Conservation (phyloP, 2,888 invertebrate genomes). For the Pollenia labialis region DNA sequence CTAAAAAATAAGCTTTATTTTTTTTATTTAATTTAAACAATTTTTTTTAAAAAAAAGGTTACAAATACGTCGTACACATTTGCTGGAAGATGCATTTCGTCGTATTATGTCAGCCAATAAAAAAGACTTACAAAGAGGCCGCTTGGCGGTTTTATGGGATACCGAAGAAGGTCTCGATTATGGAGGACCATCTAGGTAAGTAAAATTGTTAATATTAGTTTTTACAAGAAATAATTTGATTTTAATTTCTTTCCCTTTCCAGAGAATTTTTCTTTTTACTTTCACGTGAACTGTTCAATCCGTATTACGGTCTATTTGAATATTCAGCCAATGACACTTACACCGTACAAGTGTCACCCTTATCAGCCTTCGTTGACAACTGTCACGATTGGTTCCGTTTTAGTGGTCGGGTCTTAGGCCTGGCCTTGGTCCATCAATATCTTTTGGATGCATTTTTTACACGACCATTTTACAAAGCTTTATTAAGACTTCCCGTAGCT, state of each 20-base stretch:
- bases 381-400: conserved; percentile 99
- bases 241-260: conserved; percentile 10
- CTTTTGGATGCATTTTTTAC: conserved; percentile 99
- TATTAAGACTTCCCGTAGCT: conserved; percentile 93
- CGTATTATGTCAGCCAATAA: conserved; percentile 98
- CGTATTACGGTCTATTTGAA: conserved; percentile 98
- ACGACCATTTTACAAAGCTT: conserved; percentile 97
- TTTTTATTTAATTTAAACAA: background rate
- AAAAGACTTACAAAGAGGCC: conserved; percentile 97
- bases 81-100: conserved; percentile 97
- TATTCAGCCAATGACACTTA: conserved; percentile 99
- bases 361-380: conserved; percentile 98
- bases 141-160: conserved; percentile 96
- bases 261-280: conserved; percentile 98
- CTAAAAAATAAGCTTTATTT: conserved; percentile 1
- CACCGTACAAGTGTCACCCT: conserved; percentile 97
- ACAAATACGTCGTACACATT: conserved; percentile 95
- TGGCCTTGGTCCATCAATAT: conserved; percentile 98
- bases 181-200: conserved; percentile 93
- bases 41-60: conserved; percentile 86
- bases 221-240: background rate
- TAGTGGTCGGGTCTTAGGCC: conserved; percentile 96
- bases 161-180: conserved; percentile 99
- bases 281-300: conserved; percentile 98
- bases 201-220: background rate